Percentiles rank a stretch among this genome's conserved stretches.
Conservation (phyloP, 1,140 invertebrate species). For the Magallana angulata region DNA sequence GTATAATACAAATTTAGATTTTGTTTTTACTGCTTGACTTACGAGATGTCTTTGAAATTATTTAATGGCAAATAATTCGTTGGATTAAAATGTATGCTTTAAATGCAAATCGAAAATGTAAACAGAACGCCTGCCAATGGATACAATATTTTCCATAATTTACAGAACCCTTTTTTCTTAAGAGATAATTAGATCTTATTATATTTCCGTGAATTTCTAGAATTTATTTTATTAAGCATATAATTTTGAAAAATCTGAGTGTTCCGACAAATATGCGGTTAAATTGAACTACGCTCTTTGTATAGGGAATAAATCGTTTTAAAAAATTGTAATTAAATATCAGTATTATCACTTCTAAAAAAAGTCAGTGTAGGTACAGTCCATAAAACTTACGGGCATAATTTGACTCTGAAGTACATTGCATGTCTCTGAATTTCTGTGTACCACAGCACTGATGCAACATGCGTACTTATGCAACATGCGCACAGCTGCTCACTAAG, state of each 20-base stretch:
- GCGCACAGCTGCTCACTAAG: not conserved
- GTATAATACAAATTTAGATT: not conserved
- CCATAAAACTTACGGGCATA: not conserved
- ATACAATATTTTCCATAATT: not conserved
- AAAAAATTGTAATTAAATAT: not conserved
- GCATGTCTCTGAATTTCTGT: not conserved
- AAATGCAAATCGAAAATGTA: not conserved
- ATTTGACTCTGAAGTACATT: not conserved
- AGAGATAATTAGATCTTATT: not conserved
- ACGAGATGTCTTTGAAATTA: not conserved
- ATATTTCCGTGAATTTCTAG: not conserved
- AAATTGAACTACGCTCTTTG: slow-evolving; percentile 1
- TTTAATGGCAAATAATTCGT: not conserved
- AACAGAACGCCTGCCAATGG: not conserved
- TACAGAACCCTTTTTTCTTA: not conserved
- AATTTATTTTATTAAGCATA: not conserved
- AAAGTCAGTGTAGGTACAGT: not conserved
- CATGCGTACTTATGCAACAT: not conserved
- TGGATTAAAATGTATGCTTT: not conserved
- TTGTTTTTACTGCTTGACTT: not conserved
- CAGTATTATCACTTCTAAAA: not conserved
- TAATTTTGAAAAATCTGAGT: not conserved
- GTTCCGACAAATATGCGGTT: not conserved
- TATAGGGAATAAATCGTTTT: not conserved
- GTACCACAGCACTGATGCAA: not conserved